These are phyloP conservation scores for Amiota mariae DNA, from an alignment of 2,888 invertebrate genomes.

Conservation along the genomic window DNA sequence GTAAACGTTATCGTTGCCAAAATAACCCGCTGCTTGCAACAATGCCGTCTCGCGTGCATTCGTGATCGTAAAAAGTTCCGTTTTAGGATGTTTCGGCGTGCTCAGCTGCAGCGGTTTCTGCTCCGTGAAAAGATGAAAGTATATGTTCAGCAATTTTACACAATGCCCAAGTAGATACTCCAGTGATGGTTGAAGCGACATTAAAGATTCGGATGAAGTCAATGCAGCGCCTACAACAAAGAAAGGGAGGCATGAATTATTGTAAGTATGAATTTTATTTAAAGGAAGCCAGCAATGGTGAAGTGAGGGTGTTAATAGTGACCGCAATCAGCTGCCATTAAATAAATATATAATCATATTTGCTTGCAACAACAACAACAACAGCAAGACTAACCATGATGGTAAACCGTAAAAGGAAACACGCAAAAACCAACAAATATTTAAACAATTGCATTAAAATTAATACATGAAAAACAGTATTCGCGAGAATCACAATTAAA, in stretches of 20 bases:
- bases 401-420: conserved; percentile 38
- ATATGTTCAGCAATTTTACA: conserved; percentile 73
- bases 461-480: background rate
- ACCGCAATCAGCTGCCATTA: conserved; percentile 20
- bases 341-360: conserved; percentile 23
- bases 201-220: conserved; percentile 50
- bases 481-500: background rate
- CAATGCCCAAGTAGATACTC: conserved; percentile 70
- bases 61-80: conserved; percentile 65
- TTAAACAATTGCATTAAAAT: conserved; percentile 1
- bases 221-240: conserved; percentile 52
- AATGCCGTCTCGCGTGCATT: conserved; percentile 64
- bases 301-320: background rate
- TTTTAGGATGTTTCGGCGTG: conserved; percentile 64
- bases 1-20: conserved; percentile 84
- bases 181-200: conserved; percentile 48
- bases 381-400: background rate
- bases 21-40: conserved; percentile 76
- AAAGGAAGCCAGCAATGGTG: conserved; percentile 45
- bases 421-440: conserved; percentile 28
- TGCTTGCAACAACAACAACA: conserved; percentile 1
- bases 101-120: conserved; percentile 64
- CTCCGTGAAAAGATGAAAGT: conserved; percentile 71
- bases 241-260: conserved; percentile 6
- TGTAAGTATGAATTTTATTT: conserved; percentile 45